phyloP scores from a whole-genome alignment of 2,113 vertebrate species.

The Ancistrus triradiatus region DNA sequence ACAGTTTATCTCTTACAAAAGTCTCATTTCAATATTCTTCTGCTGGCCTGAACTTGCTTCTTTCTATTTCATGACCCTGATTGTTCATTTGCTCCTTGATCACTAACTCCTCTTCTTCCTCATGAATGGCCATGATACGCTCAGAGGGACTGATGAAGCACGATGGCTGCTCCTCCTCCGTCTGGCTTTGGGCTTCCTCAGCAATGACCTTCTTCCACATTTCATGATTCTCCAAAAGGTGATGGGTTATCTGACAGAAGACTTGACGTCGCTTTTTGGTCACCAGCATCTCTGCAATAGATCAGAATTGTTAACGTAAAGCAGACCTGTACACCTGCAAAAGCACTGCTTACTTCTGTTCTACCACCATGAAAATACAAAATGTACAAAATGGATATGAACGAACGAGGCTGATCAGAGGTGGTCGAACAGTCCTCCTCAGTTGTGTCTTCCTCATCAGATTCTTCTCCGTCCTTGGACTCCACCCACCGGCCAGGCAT shows the following conservation, averaged over 20 bases:
- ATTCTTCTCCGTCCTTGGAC: constrained; percentile 64
- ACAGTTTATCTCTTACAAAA: constrained; percentile 8
- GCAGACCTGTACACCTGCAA: neutral
- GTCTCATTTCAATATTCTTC: neutral
- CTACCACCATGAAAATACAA: no score
- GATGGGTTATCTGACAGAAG: constrained; percentile 92
- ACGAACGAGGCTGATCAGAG: constrained; percentile 73
- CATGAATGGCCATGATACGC: constrained; percentile 84
- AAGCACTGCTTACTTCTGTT: no score
- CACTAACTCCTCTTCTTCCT: constrained; percentile 85
- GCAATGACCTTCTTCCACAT: constrained; percentile 98
- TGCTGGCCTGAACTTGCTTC: neutral
- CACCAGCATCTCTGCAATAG: constrained; percentile 75
- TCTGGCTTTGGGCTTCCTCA: constrained; percentile 71
- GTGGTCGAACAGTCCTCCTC: constrained; percentile 80
- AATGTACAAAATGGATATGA: neutral
- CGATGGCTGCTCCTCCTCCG: constrained; percentile 61
- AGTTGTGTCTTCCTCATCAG: constrained; percentile 58
- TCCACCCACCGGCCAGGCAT: constrained; percentile 93
- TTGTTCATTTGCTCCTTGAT: constrained; percentile 48
- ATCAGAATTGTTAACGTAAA: neutral
- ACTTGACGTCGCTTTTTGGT: constrained; percentile 83
- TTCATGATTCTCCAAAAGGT: constrained; percentile 91
- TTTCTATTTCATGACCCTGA: neutral
- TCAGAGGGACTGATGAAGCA: constrained; percentile 73